phyloP scores from a whole-genome alignment of 37 sponge, comb jelly and placozoan species.

The Petrosia ficiformis region DNA sequence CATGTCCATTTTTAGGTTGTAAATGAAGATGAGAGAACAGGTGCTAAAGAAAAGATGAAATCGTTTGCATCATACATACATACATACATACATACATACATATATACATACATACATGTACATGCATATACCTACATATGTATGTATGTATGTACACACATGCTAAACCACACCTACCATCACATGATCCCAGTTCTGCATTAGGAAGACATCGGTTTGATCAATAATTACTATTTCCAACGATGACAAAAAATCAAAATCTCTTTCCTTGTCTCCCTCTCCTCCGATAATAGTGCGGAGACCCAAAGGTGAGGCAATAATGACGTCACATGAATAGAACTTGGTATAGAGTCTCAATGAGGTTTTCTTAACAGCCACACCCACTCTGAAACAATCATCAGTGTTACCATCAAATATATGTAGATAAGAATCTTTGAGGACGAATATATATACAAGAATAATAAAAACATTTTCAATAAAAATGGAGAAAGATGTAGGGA shows the following conservation, averaged over 20 bases:
- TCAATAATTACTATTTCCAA: constrained; percentile 87
- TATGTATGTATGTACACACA: too few relatives aligned
- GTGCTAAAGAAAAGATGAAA: constrained; percentile 17
- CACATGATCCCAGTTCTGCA: constrained; percentile 99
- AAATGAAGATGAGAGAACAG: constrained; percentile 65
- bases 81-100: too few relatives aligned
- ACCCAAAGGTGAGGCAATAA: constrained; percentile 96
- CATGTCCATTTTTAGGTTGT: constrained; percentile 77
- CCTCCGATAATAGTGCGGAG: constrained; percentile 84
- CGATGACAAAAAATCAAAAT: constrained; percentile 96
- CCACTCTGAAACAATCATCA: constrained; percentile 95
- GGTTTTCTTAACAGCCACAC: constrained; percentile 73
- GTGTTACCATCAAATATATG: constrained; percentile 88
- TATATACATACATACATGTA: too few relatives aligned
- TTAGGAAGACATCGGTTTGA: constrained; percentile 92
- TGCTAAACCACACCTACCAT: too few relatives aligned
- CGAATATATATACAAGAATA: not conserved
- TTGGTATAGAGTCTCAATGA: constrained; percentile 75
- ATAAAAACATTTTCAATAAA: too few relatives aligned
- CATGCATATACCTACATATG: too few relatives aligned
- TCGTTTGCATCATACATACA: too few relatives aligned
- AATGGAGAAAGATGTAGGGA: too few relatives aligned
- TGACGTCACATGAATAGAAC: constrained; percentile 94
- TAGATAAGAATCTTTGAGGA: constrained; percentile 44
- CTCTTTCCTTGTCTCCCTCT: constrained; percentile 80